Percentiles rank a stretch among this genome's conserved stretches.
Evolutionary conservation across 2,888 invertebrate species (phyloP).

Genomic region (Ceramica pisi): DNA sequence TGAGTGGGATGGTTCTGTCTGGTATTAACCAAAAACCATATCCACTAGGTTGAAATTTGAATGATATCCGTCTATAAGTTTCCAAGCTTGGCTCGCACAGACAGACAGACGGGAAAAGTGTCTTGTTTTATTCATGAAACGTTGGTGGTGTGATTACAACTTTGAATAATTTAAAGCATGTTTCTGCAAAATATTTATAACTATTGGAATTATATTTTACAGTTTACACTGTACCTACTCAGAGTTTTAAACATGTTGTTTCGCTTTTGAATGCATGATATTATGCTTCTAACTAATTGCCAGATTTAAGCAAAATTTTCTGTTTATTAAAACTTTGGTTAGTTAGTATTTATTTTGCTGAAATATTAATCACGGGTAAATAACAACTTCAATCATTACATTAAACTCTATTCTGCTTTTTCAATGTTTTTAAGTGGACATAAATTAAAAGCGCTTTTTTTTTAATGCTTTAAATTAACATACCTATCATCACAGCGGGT

Average conservation of each 20-base stretch:
- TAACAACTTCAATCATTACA: background rate
- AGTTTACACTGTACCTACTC: background rate
- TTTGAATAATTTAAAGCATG: constrained; percentile 33
- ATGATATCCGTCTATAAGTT: background rate
- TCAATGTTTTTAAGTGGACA: background rate
- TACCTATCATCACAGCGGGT: too few relatives aligned
- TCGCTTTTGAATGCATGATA: background rate
- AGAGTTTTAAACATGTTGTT: background rate
- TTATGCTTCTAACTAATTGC: background rate
- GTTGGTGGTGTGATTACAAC: constrained; percentile 7
- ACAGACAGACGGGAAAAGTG: constrained; percentile 12
- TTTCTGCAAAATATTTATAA: constrained; percentile 21
- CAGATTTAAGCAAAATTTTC: background rate
- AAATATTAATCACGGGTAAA: background rate
- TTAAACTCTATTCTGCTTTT: too few relatives aligned
- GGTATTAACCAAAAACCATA: too few relatives aligned
- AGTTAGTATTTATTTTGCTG: background rate
- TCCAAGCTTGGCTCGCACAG: background rate
- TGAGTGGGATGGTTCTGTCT: too few relatives aligned
- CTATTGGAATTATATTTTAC: constrained; percentile 10
- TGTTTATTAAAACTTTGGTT: background rate
- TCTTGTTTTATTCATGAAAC: constrained; percentile 39
- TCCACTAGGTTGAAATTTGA: background rate
- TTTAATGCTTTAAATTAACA: too few relatives aligned
- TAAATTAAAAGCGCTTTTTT: background rate